phyloP scores from a whole-genome alignment of 2,888 invertebrate species.

The Priocnemis perturbator region DNA sequence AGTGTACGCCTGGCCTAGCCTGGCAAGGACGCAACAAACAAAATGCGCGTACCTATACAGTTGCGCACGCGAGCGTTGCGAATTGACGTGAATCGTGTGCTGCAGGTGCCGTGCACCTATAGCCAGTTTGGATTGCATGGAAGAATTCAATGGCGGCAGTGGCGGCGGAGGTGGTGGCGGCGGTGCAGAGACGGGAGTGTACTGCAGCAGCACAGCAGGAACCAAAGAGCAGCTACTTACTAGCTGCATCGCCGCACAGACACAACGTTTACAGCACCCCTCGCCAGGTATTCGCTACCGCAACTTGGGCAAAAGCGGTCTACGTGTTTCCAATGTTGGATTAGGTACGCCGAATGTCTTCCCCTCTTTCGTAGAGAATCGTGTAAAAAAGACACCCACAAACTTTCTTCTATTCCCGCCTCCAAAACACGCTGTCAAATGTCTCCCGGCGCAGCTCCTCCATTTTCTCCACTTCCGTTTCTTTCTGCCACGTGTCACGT shows the following conservation, averaged over 20 bases:
- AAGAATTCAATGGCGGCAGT: constrained; percentile 88
- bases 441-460: too few species aligned
- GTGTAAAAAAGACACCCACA: not conserved
- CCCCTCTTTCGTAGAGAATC: constrained; percentile 49
- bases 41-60: too few species aligned
- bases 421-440: not conserved
- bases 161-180: constrained; percentile 74
- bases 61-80: too few species aligned
- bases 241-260: constrained; percentile 75
- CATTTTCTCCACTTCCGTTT: too few species aligned
- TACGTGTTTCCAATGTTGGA: constrained; percentile 95
- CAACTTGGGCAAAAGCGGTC: constrained; percentile 96
- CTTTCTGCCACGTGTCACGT: too few species aligned
- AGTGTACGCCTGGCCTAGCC: too few species aligned
- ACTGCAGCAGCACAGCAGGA: constrained; percentile 73
- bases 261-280: constrained; percentile 79
- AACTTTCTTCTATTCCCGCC: not conserved
- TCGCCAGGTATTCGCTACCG: constrained; percentile 91
- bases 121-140: constrained; percentile 95
- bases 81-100: too few species aligned
- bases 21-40: too few species aligned
- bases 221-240: constrained; percentile 79
- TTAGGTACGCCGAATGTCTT: constrained; percentile 79
- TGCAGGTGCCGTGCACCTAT: constrained; percentile 93
- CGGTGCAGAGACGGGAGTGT: constrained; percentile 74